These are phyloP conservation scores for Clarias laeviceps DNA, from an alignment of 2,797 vertebrate genomes.

Conservation along the genomic window DNA sequence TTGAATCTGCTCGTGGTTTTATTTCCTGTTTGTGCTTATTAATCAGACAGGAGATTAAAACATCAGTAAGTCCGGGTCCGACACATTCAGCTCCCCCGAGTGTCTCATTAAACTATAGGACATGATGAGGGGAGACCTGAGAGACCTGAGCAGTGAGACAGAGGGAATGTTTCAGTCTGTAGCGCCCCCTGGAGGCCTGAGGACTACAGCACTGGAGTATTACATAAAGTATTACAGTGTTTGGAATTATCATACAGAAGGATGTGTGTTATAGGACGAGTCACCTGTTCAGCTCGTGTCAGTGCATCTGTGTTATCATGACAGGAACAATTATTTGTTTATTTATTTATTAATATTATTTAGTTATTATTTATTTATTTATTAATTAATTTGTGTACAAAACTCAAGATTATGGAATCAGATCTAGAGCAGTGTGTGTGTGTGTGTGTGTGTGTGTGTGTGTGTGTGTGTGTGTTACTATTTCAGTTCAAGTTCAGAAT, in stretches of 20 bases:
- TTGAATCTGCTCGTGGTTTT: not conserved
- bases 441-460: too few species aligned
- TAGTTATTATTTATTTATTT: too few species aligned
- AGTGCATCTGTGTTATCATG: not conserved
- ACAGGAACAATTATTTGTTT: not conserved
- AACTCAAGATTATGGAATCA: not conserved
- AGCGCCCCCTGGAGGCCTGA: slow-evolving; percentile 3
- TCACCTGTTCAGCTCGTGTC: not conserved
- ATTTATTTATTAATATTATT: not conserved
- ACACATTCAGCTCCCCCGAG: not conserved
- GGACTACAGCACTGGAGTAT: not conserved
- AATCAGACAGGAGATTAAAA: not conserved
- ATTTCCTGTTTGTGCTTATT: not conserved
- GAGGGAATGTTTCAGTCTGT: not conserved
- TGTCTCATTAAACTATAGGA: not conserved
- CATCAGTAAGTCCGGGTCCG: not conserved
- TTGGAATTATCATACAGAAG: not conserved
- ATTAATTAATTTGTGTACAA: not conserved
- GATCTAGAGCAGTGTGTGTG: too few species aligned
- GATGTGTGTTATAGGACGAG: not conserved
- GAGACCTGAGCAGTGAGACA: not conserved
- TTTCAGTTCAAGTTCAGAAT: too few species aligned
- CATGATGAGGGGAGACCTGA: not conserved
- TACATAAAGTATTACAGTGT: not conserved
- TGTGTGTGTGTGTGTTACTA: too few species aligned